These are phyloP conservation scores for Heliconius erato DNA, from an alignment of 2,888 invertebrate genomes.

Conservation along the genomic window DNA sequence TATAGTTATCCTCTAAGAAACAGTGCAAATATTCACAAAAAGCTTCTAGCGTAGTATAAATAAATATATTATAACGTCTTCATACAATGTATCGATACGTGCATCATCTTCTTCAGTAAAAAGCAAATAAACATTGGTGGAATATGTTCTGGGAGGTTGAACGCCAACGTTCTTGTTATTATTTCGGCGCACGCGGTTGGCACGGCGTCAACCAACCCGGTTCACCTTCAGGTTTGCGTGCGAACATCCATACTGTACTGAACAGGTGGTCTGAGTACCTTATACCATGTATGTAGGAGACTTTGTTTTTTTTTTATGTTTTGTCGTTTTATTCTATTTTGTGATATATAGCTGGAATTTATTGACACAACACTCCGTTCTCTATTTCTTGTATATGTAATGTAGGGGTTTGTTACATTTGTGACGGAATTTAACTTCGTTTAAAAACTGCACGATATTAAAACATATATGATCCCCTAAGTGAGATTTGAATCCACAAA, in stretches of 20 bases:
- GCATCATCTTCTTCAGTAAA: slow-evolving; percentile 38
- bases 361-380: not conserved
- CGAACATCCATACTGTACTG: slow-evolving; percentile 33
- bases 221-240: slow-evolving; percentile 70
- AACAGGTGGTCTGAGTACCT: slow-evolving; percentile 42
- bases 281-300: slow-evolving; percentile 22
- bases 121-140: slow-evolving; percentile 49
- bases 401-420: no score
- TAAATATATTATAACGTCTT: not conserved
- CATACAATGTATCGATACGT: slow-evolving; percentile 14
- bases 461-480: not conserved
- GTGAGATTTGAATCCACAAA: not conserved
- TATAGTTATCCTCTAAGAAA: not conserved
- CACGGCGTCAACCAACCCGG: slow-evolving; percentile 72
- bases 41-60: not conserved
- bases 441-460: not conserved
- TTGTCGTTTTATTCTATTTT: not conserved
- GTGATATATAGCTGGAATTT: not conserved
- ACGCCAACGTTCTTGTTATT: slow-evolving; percentile 59
- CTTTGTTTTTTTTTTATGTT: slow-evolving; percentile 43
- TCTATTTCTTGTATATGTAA: not conserved
- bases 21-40: not conserved
- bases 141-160: slow-evolving; percentile 49
- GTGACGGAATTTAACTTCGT: no score
- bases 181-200: slow-evolving; percentile 72